A percentile compares a stretch with the other conserved stretches of the same genome.
phyloP scores from a whole-genome alignment of 2,888 invertebrate species.

The Acronicta psi region DNA sequence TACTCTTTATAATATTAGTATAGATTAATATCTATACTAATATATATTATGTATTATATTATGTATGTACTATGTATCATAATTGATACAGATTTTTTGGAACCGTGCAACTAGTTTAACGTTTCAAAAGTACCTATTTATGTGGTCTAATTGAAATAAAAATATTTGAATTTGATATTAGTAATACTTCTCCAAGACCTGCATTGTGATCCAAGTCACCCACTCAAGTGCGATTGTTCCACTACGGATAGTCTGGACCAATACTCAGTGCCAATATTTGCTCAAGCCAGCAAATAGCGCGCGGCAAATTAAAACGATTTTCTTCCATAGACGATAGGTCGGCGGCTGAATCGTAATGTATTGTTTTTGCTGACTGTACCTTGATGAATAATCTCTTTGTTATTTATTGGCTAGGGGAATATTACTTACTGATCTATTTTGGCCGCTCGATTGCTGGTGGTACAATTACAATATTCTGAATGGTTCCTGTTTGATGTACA shows the following conservation, averaged over 20 bases:
- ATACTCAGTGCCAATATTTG: constrained; percentile 76
- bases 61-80: too few species aligned
- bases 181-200: constrained; percentile 34
- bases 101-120: too few species aligned
- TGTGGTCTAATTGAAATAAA: too few species aligned
- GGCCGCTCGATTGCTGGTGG: neutral
- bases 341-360: constrained; percentile 49
- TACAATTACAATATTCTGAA: too few species aligned
- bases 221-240: constrained; percentile 67
- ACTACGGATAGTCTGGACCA: constrained; percentile 56
- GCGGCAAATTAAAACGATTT: constrained; percentile 76
- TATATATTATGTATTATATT: too few species aligned
- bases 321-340: constrained; percentile 51
- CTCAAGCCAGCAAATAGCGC: constrained; percentile 69
- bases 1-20: too few species aligned
- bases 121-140: too few species aligned
- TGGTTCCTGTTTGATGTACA: too few species aligned
- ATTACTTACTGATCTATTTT: constrained; percentile 10
- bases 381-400: constrained; percentile 47
- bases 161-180: too few species aligned
- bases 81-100: too few species aligned
- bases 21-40: too few species aligned
- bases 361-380: constrained; percentile 50
- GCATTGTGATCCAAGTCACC: constrained; percentile 59
- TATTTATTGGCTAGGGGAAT: constrained; percentile 22